phyloP scores from a whole-genome alignment of 2,113 vertebrate species.

The Kryptolebias marmoratus region DNA sequence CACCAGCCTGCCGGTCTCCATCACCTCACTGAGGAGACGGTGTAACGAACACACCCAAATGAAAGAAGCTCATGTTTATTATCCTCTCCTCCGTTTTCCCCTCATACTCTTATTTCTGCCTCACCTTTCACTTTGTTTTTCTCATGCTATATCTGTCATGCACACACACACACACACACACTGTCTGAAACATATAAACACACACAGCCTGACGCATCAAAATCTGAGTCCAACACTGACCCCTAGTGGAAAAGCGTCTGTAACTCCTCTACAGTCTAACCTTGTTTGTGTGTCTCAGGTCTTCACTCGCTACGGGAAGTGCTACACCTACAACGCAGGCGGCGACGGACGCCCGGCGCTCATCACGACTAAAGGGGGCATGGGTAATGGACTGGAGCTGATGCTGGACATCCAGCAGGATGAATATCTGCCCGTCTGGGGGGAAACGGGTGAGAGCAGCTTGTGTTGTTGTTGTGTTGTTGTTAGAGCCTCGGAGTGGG shows the following conservation, averaged over 20 bases:
- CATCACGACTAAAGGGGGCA: constrained; percentile 94
- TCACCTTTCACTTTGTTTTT: constrained; percentile 13
- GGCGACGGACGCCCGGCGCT: constrained; percentile 86
- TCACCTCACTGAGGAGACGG: constrained; percentile 48
- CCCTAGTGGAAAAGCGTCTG: too few species aligned
- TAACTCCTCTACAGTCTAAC: background rate
- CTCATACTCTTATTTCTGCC: constrained; percentile 8
- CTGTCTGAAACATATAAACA: background rate
- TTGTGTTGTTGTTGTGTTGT: background rate
- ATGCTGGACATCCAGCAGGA: constrained; percentile 95
- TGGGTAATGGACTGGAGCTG: constrained; percentile 96
- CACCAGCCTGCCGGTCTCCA: constrained; percentile 34
- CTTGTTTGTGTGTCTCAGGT: constrained; percentile 81
- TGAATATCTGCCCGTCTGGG: constrained; percentile 96
- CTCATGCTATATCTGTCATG: constrained; percentile 11
- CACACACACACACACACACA: constrained; percentile 4
- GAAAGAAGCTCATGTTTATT: constrained; percentile 19
- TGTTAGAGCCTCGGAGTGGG: too few species aligned
- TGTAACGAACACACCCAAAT: constrained; percentile 46
- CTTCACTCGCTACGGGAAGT: constrained; percentile 97
- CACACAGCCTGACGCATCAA: background rate
- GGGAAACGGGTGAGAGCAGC: constrained; percentile 88
- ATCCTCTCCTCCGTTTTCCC: background rate
- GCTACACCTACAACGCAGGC: constrained; percentile 95
- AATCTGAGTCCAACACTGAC: too few species aligned